Evolutionary conservation across 2,113 vertebrate genomes (phyloP).

Genomic region (Triplophysa tibetana): DNA sequence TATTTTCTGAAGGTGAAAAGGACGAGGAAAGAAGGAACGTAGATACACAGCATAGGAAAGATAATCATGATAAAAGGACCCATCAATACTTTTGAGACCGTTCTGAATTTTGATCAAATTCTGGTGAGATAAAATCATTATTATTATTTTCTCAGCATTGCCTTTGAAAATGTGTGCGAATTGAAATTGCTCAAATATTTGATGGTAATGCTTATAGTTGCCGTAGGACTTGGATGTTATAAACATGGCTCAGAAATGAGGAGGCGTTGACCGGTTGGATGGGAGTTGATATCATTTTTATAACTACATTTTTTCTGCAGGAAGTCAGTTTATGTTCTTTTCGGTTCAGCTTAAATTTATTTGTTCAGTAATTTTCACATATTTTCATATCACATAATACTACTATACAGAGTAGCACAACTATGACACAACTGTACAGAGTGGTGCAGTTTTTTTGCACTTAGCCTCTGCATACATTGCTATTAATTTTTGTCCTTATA

Average conservation of each 20-base stretch:
- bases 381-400: background rate
- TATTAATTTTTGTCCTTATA: background rate
- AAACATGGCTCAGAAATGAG: background rate
- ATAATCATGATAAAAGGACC: conserved; percentile 66
- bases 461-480: background rate
- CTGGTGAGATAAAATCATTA: conserved; percentile 66
- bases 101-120: conserved; percentile 75
- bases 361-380: background rate
- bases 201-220: background rate
- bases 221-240: background rate
- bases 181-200: background rate
- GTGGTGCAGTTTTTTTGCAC: background rate
- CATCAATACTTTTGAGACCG: conserved; percentile 74
- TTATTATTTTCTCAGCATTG: background rate
- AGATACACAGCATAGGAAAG: conserved; percentile 35
- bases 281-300: background rate
- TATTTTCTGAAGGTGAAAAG: conserved; percentile 53
- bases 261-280: background rate
- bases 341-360: too few relatives aligned
- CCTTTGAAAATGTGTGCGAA: background rate
- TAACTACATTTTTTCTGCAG: too few relatives aligned
- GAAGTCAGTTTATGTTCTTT: too few relatives aligned
- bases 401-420: background rate
- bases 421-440: background rate
- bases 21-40: conserved; percentile 57